Percentiles rank a stretch among this genome's conserved stretches.
These are phyloP conservation scores for Megalurothrips usitatus DNA, from an alignment of 2,888 invertebrate genomes.

Conservation along the genomic window DNA sequence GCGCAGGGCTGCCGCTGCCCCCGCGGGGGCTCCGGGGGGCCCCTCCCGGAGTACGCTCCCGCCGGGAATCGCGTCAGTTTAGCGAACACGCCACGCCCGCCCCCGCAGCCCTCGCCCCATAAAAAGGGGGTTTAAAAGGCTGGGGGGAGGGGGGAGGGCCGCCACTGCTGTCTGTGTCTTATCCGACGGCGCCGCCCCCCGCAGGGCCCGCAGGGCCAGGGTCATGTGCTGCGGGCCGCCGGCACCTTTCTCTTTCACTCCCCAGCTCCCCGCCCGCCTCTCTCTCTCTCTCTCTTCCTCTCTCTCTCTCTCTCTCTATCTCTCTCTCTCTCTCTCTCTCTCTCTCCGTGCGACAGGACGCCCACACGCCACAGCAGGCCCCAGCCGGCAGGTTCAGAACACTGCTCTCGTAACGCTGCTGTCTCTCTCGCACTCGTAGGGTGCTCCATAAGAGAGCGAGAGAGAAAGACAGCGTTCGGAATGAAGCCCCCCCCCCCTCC, in stretches of 20 bases:
- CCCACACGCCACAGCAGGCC: neutral
- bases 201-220: too few species aligned
- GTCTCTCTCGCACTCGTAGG: too few species aligned
- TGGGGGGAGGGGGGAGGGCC: too few species aligned
- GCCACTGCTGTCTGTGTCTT: too few species aligned
- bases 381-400: too few species aligned
- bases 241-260: neutral
- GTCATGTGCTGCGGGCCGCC: too few species aligned
- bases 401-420: too few species aligned
- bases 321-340: neutral
- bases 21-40: neutral
- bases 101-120: neutral
- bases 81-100: neutral
- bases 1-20: neutral
- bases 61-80: constrained; percentile 5
- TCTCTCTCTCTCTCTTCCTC: neutral
- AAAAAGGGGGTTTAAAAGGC: neutral
- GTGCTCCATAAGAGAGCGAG: neutral
- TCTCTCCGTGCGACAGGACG: neutral
- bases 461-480: neutral
- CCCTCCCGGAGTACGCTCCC: neutral
- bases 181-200: too few species aligned
- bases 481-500: too few species aligned
- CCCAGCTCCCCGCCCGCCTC: neutral
- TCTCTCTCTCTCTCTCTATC: constrained; percentile 7